These are phyloP conservation scores for Gallinago stenura DNA, from an alignment of 2,797 vertebrate species.

Conservation along the genomic window DNA sequence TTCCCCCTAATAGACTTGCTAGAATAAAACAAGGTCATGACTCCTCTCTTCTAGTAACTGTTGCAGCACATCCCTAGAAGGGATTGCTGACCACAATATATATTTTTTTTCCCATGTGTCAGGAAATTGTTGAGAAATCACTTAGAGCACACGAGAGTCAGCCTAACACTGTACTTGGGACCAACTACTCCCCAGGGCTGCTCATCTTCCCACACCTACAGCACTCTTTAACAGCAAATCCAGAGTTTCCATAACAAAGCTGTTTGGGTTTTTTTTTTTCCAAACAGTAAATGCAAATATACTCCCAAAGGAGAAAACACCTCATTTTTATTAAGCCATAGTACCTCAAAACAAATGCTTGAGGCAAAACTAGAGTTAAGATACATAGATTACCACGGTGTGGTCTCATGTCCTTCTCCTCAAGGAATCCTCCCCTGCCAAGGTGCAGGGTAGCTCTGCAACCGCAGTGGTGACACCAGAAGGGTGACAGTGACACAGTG, in stretches of 20 bases:
- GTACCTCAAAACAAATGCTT: background rate
- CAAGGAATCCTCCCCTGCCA: background rate
- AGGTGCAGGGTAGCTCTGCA: background rate
- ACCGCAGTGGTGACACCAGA: background rate
- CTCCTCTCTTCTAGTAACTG: background rate
- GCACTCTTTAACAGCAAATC: background rate
- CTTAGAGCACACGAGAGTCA: background rate
- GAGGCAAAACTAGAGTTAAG: background rate
- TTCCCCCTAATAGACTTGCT: background rate
- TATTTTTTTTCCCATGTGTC: background rate
- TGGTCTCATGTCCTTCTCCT: background rate
- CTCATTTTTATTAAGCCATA: background rate
- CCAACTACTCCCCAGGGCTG: background rate
- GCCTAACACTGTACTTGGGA: background rate
- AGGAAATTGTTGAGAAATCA: background rate
- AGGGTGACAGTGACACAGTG: background rate
- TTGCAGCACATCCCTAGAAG: background rate
- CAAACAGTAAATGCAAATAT: background rate
- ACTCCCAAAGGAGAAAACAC: background rate
- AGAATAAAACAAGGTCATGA: background rate
- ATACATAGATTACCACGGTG: background rate
- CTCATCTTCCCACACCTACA: background rate
- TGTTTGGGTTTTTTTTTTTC: background rate
- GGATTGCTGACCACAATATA: background rate
- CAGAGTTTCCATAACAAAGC: background rate